These are phyloP conservation scores for Callyntrura guangdongensis DNA, from an alignment of 2,888 invertebrate species.

Conservation along the genomic window DNA sequence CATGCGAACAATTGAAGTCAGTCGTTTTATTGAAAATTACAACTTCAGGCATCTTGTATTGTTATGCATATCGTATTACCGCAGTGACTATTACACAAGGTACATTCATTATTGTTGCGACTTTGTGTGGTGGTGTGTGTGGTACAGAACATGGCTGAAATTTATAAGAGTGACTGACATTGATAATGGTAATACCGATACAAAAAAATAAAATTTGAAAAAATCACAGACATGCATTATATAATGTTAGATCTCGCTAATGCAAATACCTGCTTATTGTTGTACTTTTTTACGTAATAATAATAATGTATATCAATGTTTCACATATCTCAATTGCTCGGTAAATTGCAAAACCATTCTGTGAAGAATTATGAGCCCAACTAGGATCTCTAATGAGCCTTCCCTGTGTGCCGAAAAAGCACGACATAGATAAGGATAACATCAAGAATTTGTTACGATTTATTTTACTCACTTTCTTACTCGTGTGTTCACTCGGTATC, in stretches of 20 bases:
- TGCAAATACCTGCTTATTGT: neutral
- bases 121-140: slow-evolving; percentile 21
- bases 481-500: neutral
- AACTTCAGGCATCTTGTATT: slow-evolving; percentile 67
- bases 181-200: slow-evolving; percentile 41
- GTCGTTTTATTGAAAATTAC: slow-evolving; percentile 78
- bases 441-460: slow-evolving; percentile 75
- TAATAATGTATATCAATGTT: neutral
- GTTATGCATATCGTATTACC: slow-evolving; percentile 76
- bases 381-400: slow-evolving; percentile 72
- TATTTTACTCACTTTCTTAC: slow-evolving; percentile 71
- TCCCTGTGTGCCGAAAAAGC: slow-evolving; percentile 59
- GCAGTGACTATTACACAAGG: slow-evolving; percentile 9
- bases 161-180: slow-evolving; percentile 65
- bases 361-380: slow-evolving; percentile 74
- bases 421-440: slow-evolving; percentile 45
- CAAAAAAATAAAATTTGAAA: slow-evolving; percentile 28
- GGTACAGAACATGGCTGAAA: slow-evolving; percentile 33
- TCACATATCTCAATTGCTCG: slow-evolving; percentile 68
- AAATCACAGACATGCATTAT: neutral
- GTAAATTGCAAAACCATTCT: slow-evolving; percentile 63
- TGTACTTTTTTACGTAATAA: neutral
- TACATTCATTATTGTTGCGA: neutral
- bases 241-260: neutral
- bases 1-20: slow-evolving; percentile 77